Evolutionary conservation across 2,113 vertebrate genomes (phyloP).

Genomic region (Anoura caudifer): DNA sequence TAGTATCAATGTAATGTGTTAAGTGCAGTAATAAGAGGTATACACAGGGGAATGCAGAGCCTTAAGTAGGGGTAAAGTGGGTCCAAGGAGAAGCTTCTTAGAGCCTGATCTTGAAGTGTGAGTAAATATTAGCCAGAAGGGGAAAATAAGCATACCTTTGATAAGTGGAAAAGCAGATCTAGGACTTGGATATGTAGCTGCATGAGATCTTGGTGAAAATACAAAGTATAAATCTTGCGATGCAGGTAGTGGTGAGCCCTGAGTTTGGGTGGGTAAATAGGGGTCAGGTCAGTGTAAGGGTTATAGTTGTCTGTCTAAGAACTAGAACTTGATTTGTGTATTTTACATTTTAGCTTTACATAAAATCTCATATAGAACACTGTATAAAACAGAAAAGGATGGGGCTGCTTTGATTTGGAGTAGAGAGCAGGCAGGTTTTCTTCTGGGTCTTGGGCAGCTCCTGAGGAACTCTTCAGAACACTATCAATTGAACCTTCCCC

Average conservation of each 20-base stretch:
- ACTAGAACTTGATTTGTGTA: neutral
- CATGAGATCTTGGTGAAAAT: neutral
- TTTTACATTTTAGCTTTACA: neutral
- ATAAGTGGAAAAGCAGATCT: neutral
- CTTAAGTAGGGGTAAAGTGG: neutral
- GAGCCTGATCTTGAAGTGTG: neutral
- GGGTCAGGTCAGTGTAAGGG: neutral
- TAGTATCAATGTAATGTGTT: neutral
- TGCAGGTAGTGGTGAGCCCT: neutral
- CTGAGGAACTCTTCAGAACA: neutral
- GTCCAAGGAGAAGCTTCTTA: neutral
- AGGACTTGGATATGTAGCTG: neutral
- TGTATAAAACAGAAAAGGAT: neutral
- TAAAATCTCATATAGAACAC: neutral
- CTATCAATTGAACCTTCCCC: neutral
- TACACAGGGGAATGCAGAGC: neutral
- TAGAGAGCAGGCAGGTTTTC: neutral
- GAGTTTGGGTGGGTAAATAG: neutral
- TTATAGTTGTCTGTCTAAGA: neutral
- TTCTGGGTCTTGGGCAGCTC: neutral
- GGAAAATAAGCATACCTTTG: neutral
- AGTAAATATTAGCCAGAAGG: neutral
- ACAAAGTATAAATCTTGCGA: neutral
- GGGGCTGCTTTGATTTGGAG: neutral
- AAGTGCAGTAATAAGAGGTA: neutral